A percentile compares a stretch with the other conserved stretches of the same genome.
Conservation (phyloP, 2,888 invertebrate species). For the Nezara viridula region DNA sequence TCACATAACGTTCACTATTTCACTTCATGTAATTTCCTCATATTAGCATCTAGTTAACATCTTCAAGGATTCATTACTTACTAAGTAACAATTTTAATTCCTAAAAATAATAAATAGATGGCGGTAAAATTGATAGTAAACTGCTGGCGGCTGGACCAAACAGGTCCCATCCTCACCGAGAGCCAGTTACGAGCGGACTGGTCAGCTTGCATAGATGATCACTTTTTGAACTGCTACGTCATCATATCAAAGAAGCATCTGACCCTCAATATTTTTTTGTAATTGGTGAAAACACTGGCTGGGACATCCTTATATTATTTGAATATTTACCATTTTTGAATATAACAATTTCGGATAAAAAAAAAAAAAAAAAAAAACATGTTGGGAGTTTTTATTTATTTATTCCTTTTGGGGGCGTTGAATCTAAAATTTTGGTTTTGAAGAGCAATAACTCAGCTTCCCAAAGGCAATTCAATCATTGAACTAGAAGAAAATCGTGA, state of each 20-base stretch:
- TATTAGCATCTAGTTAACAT: neutral
- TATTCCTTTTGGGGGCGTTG: no score
- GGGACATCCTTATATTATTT: no score
- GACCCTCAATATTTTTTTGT: neutral
- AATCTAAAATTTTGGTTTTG: no score
- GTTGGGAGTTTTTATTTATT: no score
- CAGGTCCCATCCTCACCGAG: neutral
- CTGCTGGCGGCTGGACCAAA: neutral
- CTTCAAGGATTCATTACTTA: neutral
- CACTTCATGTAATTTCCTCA: neutral
- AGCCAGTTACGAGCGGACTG: conserved; percentile 18
- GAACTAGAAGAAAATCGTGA: no score
- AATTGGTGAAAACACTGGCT: neutral
- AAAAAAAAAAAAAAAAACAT: no score
- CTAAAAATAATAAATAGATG: neutral
- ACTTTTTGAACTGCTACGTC: conserved; percentile 34
- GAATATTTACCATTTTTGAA: no score
- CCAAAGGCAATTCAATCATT: no score
- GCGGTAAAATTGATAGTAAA: neutral
- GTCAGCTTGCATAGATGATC: conserved; percentile 22
- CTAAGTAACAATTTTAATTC: neutral
- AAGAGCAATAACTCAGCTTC: no score
- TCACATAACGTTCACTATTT: conserved; percentile 1
- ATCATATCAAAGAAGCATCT: neutral
- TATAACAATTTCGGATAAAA: no score